Base-by-base conservation (phyloP, 2,797 vertebrate genomes). In the Ctenochaetus hawaiiensis region DNA sequence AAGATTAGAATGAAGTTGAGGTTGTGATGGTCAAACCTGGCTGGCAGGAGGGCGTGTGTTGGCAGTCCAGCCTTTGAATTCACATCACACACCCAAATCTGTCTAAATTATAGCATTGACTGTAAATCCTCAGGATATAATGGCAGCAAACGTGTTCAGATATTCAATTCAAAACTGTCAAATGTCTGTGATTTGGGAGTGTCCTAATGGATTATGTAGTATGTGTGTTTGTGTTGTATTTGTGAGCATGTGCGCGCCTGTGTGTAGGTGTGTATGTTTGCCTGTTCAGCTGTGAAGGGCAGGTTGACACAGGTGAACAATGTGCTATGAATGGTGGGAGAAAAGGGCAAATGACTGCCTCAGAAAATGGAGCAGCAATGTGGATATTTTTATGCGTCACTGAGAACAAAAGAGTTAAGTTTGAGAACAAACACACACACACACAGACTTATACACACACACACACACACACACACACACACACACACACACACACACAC, bases 231-330 rank as follows among this genome's bases (percentile, higher is more conserved):
- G 49, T 62, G 26, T 67, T 73, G 54, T 47, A 11, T 79, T 72
- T 66, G 58, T 34, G 16, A 66, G 41, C 13, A 0, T 23, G 45
- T 59, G 64, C 1, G 30, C 72, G 58, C 56, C 13, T 61, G 8
- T 57, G 39, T 23, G 65, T n/a, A 74, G 78, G n/a, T 23, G 75
- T 67, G 68, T 18, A 20, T 75, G 58, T 77, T 61, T 80, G 51
- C 13, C 22, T 26, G 22, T 69, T 54, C n/a, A 23, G 18, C 17
- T 45, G 8, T 23, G 9, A 49, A 63, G 72, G 80, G 64, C 81
- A 88, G 63, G 89, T 82, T 74, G 70, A 67, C 65, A 89, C 89
- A 92, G 69, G 86, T 72, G 34, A 76, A 17, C 4, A 3, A 58
- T 80, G 56, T 0, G 16, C 81, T 68, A 67, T 59, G 22, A 48